Evolutionary conservation across 2,888 invertebrate species (phyloP), one percentile per base, ranked within the genome.

Genomic region (Hecatera dysodea): DNA sequence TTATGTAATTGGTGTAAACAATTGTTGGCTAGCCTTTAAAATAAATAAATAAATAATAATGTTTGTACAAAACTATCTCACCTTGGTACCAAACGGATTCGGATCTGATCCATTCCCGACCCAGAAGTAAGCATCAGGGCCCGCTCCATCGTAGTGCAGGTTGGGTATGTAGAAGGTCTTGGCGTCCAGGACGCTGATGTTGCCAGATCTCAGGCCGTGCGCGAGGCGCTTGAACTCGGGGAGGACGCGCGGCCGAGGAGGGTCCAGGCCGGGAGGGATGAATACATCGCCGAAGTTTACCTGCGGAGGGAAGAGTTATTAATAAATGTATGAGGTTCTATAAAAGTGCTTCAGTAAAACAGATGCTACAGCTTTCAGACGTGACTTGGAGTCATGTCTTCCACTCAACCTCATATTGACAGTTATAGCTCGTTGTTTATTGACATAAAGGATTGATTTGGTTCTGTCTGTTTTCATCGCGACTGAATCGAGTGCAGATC

Each of bases 81-180:
- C 97, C 96, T 98, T 99, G 83, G 97, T 97, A 39, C 99, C 99
- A 92, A 97, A 97, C 24, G 97, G 96, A 86, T 97, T 97, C 0
- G 98, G 98, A 82, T 98, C 98, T 0, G 97, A 95, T 7, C 98
- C 99, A 86, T 97, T 98, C 22, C 99, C 99, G n/a, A 98, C 98
- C 98, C 98, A 98, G 93, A 99, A 99, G 93, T 98, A 99, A 0
- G 99, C 98, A 90, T 99, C 99, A 0, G 98, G 98, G 0, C 98
- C 99, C 1, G 97, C 98, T 42, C 99, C 99, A 87, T 99, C 99
- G 90, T 99, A 99, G 89, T 98, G 98, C 84, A 99, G 95, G 94
- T 99, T 98, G 11, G 99, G 98, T 81, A 99, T 98, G 93, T 98
- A 98, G 93, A 99, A 98, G 0, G 99, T 99, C 93, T 98, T 98